Evolutionary conservation across 1,140 invertebrate species (phyloP).

Genomic region (Lanistes nyassanus): DNA sequence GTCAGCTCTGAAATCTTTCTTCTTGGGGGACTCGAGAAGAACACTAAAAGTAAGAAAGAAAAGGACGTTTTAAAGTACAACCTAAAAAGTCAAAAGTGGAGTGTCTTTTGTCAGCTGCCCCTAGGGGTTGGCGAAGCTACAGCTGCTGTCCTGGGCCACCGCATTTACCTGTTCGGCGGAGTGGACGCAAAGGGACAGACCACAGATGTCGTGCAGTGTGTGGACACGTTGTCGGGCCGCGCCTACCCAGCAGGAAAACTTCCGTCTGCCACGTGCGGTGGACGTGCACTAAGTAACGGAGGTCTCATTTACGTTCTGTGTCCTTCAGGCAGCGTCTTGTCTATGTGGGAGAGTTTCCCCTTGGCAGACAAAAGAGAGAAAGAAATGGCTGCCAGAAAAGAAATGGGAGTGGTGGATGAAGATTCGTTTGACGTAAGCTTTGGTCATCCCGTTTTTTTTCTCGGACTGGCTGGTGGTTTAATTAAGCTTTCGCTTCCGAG

Average conservation of each 20-base stretch:
- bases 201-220: background rate
- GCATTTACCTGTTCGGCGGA: background rate
- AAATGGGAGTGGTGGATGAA: too few relatives aligned
- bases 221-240: background rate
- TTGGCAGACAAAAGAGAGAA: background rate
- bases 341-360: background rate
- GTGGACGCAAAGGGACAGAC: background rate
- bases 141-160: background rate
- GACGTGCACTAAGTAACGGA: background rate
- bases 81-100: background rate
- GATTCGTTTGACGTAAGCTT: too few relatives aligned
- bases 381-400: too few relatives aligned
- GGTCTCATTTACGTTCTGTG: background rate
- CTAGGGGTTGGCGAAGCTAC: background rate
- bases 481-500: too few relatives aligned
- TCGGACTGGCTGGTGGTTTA: too few relatives aligned
- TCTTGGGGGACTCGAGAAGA: conserved; percentile 36
- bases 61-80: background rate
- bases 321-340: background rate
- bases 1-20: conserved; percentile 40
- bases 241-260: background rate
- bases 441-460: too few relatives aligned
- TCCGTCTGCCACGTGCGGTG: background rate
- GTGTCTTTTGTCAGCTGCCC: background rate
- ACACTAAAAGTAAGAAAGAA: conserved; percentile 14